phyloP scores from a whole-genome alignment of 2,113 vertebrate genomes.

The Sinocyclocheilus grahami region DNA sequence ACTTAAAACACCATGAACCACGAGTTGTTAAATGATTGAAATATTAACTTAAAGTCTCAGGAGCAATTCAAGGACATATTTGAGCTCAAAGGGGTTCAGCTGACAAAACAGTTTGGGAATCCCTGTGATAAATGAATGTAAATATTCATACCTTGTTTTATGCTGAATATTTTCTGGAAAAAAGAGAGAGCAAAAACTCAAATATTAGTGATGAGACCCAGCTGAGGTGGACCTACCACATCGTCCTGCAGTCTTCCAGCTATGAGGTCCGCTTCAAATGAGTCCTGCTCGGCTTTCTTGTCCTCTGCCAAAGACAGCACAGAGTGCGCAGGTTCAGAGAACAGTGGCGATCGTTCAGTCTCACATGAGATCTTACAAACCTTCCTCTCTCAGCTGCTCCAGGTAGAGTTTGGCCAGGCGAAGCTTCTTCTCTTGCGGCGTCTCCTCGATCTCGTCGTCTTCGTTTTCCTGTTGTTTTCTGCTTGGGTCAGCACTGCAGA shows the following conservation, averaged over 20 bases:
- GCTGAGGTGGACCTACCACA: conserved; percentile 77
- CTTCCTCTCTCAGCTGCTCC: conserved; percentile 84
- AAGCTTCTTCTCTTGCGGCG: conserved; percentile 92
- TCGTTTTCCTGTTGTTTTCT: conserved; percentile 65
- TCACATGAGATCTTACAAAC: conserved; percentile 60
- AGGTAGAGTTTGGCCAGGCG: conserved; percentile 90
- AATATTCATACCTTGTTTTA: too few species aligned
- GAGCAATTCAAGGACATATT: not conserved
- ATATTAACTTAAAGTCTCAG: not conserved
- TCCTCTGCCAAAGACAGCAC: conserved; percentile 74
- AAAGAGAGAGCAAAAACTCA: too few species aligned
- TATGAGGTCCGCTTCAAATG: conserved; percentile 79
- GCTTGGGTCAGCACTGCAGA: not conserved
- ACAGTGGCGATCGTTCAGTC: not conserved
- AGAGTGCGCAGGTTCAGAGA: not conserved
- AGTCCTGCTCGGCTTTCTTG: conserved; percentile 80
- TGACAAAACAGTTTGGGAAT: not conserved
- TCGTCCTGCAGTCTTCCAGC: conserved; percentile 89
- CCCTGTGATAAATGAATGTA: not conserved
- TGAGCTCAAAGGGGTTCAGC: not conserved
- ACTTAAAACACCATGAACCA: not conserved
- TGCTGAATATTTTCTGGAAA: too few species aligned
- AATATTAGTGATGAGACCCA: not conserved
- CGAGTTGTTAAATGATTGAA: too few species aligned
- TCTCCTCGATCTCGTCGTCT: conserved; percentile 84